Conservation (phyloP, 2,797 vertebrate species). For the Crax fasciolata region DNA sequence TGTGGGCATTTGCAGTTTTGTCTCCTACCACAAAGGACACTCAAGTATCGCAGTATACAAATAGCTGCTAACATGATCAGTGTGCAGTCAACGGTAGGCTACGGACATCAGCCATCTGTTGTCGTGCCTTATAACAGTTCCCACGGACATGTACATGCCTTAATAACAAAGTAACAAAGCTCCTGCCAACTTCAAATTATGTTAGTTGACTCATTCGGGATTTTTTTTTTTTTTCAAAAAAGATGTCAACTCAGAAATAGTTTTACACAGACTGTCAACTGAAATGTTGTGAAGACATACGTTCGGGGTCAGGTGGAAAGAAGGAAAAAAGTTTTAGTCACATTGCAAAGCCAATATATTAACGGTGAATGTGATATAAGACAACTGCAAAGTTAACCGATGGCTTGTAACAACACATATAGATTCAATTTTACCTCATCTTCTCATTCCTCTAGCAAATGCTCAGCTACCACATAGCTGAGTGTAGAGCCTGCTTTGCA, state of each 20-base stretch:
- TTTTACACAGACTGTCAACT: background rate
- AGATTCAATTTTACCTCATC: background rate
- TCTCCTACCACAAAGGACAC: background rate
- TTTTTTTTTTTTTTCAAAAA: background rate
- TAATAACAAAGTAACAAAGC: background rate
- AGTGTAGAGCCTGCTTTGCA: background rate
- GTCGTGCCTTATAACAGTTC: background rate
- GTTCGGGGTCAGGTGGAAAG: background rate
- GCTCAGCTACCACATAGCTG: background rate
- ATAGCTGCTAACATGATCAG: background rate
- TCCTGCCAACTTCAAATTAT: background rate
- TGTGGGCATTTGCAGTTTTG: background rate
- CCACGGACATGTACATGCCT: background rate
- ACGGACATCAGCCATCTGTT: background rate
- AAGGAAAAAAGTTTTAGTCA: background rate
- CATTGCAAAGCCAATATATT: background rate
- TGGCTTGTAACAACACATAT: background rate
- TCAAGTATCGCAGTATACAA: background rate
- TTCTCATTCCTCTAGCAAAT: background rate
- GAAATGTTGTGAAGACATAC: background rate
- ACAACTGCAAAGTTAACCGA: background rate
- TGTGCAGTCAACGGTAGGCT: background rate
- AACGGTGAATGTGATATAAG: background rate
- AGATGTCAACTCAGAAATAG: background rate
- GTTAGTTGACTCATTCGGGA: background rate